Percentiles rank a stretch among this genome's conserved stretches.
These are phyloP conservation scores for Onychostoma macrolepis DNA, from an alignment of 2,113 vertebrate species.

Conservation along the genomic window DNA sequence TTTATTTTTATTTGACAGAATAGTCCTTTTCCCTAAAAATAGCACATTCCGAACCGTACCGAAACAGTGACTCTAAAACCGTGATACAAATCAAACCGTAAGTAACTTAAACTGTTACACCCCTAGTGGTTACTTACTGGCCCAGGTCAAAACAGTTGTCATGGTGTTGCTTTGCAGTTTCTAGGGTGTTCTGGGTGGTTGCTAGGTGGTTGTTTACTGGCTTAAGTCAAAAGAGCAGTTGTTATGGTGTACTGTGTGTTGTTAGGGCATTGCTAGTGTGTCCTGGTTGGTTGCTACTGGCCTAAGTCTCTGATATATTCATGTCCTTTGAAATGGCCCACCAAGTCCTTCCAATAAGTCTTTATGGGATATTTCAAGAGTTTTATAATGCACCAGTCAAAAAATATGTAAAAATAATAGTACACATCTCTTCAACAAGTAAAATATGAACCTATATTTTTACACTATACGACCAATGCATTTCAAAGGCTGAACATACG, in stretches of 20 bases:
- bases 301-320: background rate
- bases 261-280: background rate
- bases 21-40: too few species aligned
- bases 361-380: background rate
- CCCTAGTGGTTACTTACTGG: background rate
- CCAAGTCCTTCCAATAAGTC: background rate
- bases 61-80: too few species aligned
- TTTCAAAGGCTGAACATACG: background rate
- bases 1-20: too few species aligned
- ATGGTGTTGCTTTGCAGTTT: background rate
- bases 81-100: too few species aligned
- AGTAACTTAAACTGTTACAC: too few species aligned
- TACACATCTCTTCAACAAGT: background rate
- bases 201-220: background rate
- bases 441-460: background rate
- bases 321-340: background rate
- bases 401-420: background rate
- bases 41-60: too few species aligned
- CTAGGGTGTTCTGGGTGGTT: background rate
- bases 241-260: background rate
- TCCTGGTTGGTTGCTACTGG: background rate
- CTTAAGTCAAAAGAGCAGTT: background rate
- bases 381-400: slow-evolving; percentile 1
- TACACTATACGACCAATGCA: background rate
- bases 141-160: background rate